A percentile compares a stretch with the other conserved stretches of the same genome.
These are phyloP conservation scores for Polypedilum pembai DNA, from an alignment of 1,140 invertebrate genomes.

Conservation along the genomic window DNA sequence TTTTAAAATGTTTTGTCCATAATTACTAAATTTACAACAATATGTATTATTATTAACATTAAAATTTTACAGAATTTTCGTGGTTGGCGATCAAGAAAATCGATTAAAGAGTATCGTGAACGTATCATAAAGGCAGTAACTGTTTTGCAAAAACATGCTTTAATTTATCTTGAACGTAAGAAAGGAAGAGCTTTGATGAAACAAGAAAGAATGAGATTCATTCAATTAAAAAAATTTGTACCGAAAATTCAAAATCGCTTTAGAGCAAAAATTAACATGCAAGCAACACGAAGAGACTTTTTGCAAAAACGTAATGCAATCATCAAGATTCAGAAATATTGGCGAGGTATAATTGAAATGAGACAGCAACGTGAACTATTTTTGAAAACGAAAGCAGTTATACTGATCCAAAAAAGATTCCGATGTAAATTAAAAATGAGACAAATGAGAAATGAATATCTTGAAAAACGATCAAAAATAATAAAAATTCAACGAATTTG, in stretches of 20 bases:
- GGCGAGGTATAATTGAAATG: not conserved
- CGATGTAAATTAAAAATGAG: constrained; percentile 43
- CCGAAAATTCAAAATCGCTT: constrained; percentile 40
- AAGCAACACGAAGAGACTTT: constrained; percentile 30
- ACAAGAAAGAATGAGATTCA: constrained; percentile 33
- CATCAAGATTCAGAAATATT: constrained; percentile 31
- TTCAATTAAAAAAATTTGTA: constrained; percentile 39
- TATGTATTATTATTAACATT: no score
- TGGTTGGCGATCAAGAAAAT: constrained; percentile 46
- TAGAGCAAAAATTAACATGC: constrained; percentile 42
- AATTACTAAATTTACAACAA: no score
- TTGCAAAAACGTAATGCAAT: constrained; percentile 32
- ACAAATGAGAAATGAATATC: constrained; percentile 38
- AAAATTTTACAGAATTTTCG: constrained; percentile 42
- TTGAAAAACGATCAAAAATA: constrained; percentile 35
- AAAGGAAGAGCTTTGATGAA: constrained; percentile 32
- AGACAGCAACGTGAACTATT: not conserved
- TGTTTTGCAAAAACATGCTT: constrained; percentile 49
- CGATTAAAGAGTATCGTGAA: constrained; percentile 40
- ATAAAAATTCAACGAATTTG: constrained; percentile 45
- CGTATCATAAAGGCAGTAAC: constrained; percentile 43
- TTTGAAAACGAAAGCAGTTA: constrained; percentile 23
- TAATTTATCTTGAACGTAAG: constrained; percentile 43
- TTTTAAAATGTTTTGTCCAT: no score
- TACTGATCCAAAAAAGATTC: constrained; percentile 38